Conservation (phyloP, 2,113 vertebrate species). For the Corapipo altera region DNA sequence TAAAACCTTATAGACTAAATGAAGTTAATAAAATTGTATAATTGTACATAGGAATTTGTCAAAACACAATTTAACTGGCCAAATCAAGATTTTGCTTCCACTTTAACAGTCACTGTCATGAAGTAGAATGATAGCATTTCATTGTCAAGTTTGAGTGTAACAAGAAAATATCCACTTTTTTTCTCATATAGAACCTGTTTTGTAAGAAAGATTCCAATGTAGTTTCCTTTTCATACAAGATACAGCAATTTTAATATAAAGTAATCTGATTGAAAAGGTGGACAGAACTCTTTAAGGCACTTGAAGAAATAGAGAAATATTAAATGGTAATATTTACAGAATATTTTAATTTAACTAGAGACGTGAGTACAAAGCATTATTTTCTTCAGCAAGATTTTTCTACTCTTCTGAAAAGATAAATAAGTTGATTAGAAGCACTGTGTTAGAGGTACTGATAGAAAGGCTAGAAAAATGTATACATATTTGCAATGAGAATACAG, state of each 20-base stretch:
- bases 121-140: background rate
- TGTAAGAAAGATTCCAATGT: background rate
- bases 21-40: background rate
- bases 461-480: background rate
- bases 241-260: background rate
- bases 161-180: background rate
- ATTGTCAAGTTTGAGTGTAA: background rate
- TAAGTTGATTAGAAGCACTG: background rate
- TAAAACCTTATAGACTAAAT: background rate
- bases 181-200: background rate
- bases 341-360: background rate
- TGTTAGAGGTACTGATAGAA: background rate
- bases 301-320: background rate
- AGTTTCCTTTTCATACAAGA: background rate
- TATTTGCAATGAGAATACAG: background rate
- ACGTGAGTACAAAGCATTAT: background rate
- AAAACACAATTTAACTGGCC: background rate
- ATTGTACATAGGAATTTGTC: background rate
- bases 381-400: background rate
- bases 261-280: background rate
- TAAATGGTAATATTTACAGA: background rate
- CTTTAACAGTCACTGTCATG: background rate
- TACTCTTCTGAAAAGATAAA: background rate
- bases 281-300: background rate
- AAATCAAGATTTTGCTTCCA: background rate